A percentile compares a stretch with the other conserved stretches of the same genome.
phyloP scores from a whole-genome alignment of 2,888 invertebrate genomes.

The Andrena haemorrhoa region DNA sequence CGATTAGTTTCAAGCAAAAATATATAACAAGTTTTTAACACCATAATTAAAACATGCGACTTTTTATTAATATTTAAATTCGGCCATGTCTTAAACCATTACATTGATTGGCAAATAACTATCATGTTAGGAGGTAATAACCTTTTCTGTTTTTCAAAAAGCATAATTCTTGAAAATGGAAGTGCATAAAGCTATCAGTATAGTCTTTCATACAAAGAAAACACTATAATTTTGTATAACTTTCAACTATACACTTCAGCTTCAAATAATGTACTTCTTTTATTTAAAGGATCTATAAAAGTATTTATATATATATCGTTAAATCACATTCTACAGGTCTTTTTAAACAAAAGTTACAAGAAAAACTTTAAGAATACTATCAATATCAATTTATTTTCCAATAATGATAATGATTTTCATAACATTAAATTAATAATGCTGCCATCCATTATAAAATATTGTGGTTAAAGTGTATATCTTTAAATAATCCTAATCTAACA shows the following conservation, averaged over 20 bases:
- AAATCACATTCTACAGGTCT: too few species aligned
- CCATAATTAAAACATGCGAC: not conserved
- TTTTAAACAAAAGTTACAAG: too few species aligned
- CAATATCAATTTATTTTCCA: too few species aligned
- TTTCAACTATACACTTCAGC: not conserved
- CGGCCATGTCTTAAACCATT: not conserved
- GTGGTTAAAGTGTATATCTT: too few species aligned
- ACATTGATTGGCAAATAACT: not conserved
- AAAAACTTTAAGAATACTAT: too few species aligned
- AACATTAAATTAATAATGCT: too few species aligned
- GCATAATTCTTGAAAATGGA: constrained; percentile 3
- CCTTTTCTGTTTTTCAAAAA: not conserved
- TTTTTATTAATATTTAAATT: not conserved
- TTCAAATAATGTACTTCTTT: not conserved
- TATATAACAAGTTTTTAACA: not conserved
- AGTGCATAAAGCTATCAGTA: constrained; percentile 24
- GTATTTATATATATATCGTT: not conserved
- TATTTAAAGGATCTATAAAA: not conserved
- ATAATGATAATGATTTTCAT: too few species aligned
- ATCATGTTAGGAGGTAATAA: not conserved
- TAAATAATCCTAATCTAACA: too few species aligned
- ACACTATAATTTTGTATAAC: not conserved
- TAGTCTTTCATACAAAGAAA: not conserved
- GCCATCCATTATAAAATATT: too few species aligned
- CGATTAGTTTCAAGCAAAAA: not conserved